Evolutionary conservation across 2,113 vertebrate genomes (phyloP).

Genomic region (Thamnaconus septentrionalis): DNA sequence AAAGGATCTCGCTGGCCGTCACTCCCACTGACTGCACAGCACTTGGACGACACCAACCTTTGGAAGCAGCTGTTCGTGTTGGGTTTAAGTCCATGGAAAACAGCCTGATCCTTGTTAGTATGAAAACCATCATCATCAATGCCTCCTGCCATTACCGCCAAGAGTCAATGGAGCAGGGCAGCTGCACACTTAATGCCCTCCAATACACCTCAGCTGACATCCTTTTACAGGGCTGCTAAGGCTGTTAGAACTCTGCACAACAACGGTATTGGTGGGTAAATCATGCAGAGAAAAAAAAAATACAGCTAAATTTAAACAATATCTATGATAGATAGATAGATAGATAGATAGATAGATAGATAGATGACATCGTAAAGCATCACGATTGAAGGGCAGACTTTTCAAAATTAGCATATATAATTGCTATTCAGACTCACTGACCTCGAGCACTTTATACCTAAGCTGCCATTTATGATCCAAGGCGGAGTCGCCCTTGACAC

Average conservation of each 20-base stretch:
- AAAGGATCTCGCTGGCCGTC: too few species aligned
- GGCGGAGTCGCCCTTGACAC: conserved; percentile 25
- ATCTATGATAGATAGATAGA: too few species aligned
- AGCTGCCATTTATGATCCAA: conserved; percentile 4
- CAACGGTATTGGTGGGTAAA: too few species aligned
- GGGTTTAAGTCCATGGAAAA: conserved; percentile 48
- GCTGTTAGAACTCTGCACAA: background rate
- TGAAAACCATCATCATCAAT: too few species aligned
- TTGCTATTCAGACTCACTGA: background rate
- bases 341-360: too few species aligned
- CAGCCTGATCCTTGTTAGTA: conserved; percentile 14
- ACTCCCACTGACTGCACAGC: too few species aligned
- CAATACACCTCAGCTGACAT: background rate
- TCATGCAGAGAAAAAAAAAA: too few species aligned
- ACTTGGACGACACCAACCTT: background rate
- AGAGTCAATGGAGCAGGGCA: conserved; percentile 1
- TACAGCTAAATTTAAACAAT: too few species aligned
- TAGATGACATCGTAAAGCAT: background rate
- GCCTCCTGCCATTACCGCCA: background rate
- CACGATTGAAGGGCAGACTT: background rate
- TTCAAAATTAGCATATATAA: background rate
- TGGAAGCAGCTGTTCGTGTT: conserved; percentile 12
- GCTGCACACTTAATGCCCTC: background rate
- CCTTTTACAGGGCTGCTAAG: background rate
- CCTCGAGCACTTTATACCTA: background rate